Percentiles rank a stretch among this genome's conserved stretches.
These are phyloP conservation scores for Petrolisthes manimaculis DNA, from an alignment of 2,888 invertebrate genomes.

Conservation along the genomic window DNA sequence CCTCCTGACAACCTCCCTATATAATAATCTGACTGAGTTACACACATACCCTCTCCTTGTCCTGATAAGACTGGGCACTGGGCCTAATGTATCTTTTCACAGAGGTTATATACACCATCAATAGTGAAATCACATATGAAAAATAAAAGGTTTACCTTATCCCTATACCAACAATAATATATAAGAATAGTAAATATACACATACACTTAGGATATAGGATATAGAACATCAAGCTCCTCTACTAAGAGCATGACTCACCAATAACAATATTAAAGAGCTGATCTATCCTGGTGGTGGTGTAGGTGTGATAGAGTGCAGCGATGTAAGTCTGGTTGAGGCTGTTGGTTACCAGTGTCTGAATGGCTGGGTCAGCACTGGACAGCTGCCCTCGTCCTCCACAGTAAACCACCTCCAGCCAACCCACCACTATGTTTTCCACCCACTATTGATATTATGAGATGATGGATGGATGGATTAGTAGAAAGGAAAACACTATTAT, in stretches of 20 bases:
- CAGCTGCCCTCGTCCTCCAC: conserved; percentile 43
- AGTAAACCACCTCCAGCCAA: conserved; percentile 87
- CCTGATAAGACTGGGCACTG: no score
- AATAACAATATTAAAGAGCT: conserved; percentile 95
- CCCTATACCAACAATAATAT: conserved; percentile 69
- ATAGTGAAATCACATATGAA: no score
- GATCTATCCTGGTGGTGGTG: conserved; percentile 87
- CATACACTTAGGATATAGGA: neutral
- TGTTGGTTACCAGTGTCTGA: conserved; percentile 46
- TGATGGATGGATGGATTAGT: neutral
- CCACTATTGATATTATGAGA: conserved; percentile 74
- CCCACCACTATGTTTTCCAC: conserved; percentile 85
- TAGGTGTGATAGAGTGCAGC: conserved; percentile 83
- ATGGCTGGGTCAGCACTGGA: conserved; percentile 25
- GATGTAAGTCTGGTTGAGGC: conserved; percentile 58
- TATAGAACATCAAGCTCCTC: no score
- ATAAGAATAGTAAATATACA: neutral
- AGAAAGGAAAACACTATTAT: neutral
- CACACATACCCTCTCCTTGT: neutral
- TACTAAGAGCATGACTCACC: conserved; percentile 21
- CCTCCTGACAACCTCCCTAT: neutral
- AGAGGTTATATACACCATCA: no score
- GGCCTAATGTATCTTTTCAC: no score
- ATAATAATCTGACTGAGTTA: conserved; percentile 32
- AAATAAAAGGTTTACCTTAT: conserved; percentile 68